Conservation (phyloP, 53 echinoderm and acorn worm genomes). For the Actinopyga echinites region DNA sequence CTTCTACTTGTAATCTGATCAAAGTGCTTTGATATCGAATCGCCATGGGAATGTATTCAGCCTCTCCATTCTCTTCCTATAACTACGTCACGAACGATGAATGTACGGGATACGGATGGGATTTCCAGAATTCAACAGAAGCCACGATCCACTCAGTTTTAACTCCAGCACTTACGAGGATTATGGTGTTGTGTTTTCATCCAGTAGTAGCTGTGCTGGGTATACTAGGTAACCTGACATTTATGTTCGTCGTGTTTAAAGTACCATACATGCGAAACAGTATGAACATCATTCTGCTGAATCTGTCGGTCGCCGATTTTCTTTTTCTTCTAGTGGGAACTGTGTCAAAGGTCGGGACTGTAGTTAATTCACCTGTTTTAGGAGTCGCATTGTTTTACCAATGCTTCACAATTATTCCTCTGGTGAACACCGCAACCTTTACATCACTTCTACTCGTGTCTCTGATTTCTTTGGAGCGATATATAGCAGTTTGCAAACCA, state of each 20-base stretch:
- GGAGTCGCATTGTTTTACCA: background rate
- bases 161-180: background rate
- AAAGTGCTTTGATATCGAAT: too few species aligned
- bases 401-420: background rate
- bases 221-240: too few species aligned
- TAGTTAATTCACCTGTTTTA: background rate
- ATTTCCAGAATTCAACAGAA: background rate
- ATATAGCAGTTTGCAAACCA: background rate
- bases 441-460: background rate
- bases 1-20: too few species aligned
- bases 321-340: background rate
- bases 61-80: too few species aligned
- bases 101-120: background rate
- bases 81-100: too few species aligned
- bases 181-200: background rate
- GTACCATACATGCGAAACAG: background rate
- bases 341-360: background rate
- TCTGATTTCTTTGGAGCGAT: background rate
- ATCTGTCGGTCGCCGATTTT: background rate
- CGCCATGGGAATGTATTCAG: too few species aligned
- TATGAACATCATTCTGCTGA: background rate
- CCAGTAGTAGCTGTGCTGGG: background rate
- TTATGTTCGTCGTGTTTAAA: too few species aligned
- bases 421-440: background rate
- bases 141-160: background rate